Evolutionary conservation across 2,113 vertebrate genomes (phyloP).

Genomic region (Tympanuchus pallidicinctus): DNA sequence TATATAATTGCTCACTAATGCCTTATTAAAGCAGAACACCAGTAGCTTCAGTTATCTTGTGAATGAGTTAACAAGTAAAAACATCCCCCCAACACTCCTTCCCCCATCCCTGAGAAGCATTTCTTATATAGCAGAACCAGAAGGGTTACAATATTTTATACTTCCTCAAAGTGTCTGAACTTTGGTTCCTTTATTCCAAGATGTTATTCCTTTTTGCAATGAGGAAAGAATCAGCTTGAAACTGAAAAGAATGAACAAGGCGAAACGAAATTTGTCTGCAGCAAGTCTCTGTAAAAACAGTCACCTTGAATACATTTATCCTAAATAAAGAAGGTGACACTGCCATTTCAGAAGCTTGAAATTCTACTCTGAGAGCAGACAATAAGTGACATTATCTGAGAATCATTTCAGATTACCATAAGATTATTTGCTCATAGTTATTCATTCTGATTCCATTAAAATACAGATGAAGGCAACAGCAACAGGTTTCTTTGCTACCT

Average conservation of each 20-base stretch:
- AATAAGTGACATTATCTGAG: accelerated
- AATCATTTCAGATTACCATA: not conserved
- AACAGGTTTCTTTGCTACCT: not conserved
- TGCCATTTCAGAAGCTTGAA: not conserved
- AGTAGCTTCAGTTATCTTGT: slow-evolving; percentile 49
- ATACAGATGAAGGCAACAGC: not conserved
- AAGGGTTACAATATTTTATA: slow-evolving; percentile 24
- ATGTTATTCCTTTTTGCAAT: not conserved
- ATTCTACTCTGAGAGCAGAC: not conserved
- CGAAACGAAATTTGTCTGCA: not conserved
- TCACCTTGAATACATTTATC: not conserved
- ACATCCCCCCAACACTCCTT: not conserved
- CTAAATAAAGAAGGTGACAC: not conserved
- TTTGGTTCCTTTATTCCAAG: not conserved
- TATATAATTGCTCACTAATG: slow-evolving; percentile 52
- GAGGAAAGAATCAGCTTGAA: not conserved
- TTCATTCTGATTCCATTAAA: not conserved
- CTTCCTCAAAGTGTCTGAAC: slow-evolving; percentile 7
- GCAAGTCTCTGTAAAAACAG: not conserved
- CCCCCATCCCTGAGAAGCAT: not conserved
- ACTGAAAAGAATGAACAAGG: not conserved
- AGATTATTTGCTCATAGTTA: not conserved
- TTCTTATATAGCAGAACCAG: not conserved
- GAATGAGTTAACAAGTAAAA: slow-evolving; percentile 53
- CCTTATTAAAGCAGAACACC: slow-evolving; percentile 62